A percentile compares a stretch with the other conserved stretches of the same genome.
Conservation (phyloP, 2,888 invertebrate species). For the Fragum whitleyi region DNA sequence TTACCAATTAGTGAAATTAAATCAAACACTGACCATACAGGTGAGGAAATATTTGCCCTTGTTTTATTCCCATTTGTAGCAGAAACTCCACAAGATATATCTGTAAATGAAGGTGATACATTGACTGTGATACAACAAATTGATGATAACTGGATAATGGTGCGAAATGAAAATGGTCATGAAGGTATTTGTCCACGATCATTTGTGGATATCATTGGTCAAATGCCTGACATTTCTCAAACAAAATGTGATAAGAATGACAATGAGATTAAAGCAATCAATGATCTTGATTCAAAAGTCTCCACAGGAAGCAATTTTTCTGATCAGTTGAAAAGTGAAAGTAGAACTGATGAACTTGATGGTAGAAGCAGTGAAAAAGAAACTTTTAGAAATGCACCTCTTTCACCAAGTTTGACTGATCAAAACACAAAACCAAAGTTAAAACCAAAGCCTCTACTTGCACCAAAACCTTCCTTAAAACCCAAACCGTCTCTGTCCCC, state of each 20-base stretch:
- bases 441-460: constrained; percentile 69
- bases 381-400: background rate
- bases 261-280: constrained; percentile 39
- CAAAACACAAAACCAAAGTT: constrained; percentile 30
- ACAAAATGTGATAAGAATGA: constrained; percentile 51
- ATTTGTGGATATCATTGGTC: constrained; percentile 81
- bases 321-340: background rate
- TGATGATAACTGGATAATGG: constrained; percentile 85
- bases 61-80: constrained; percentile 84
- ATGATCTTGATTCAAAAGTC: background rate
- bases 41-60: constrained; percentile 79
- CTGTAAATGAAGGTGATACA: constrained; percentile 84
- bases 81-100: constrained; percentile 82
- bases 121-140: constrained; percentile 82
- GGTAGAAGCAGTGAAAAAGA: background rate
- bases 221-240: constrained; percentile 35
- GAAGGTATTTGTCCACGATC: constrained; percentile 84
- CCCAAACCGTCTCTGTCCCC: constrained; percentile 70
- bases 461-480: constrained; percentile 78
- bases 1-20: background rate
- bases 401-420: background rate
- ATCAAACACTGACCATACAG: constrained; percentile 1
- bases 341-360: background rate
- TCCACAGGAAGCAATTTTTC: background rate
- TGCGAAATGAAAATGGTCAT: constrained; percentile 81